Conservation (phyloP, 2,888 invertebrate species). For the Margaritifera margaritifera region DNA sequence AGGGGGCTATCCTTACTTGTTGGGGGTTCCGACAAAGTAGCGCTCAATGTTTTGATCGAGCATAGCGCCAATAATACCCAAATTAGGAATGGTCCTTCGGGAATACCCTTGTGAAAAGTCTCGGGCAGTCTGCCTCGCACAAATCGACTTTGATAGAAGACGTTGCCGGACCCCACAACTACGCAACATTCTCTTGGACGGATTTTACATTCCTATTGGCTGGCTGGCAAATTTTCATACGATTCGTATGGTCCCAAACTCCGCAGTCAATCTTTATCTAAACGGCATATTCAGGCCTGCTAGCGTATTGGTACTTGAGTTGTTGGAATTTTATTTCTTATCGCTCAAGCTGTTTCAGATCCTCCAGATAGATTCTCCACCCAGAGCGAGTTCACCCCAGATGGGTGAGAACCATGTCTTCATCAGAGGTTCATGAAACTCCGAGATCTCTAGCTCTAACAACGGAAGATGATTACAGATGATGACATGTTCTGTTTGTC, state of each 20-base stretch:
- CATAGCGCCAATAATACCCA: constrained; percentile 27
- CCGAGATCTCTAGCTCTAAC: too few species aligned
- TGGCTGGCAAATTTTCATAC: constrained; percentile 20
- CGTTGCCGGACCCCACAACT: too few species aligned
- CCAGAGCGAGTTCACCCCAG: too few species aligned
- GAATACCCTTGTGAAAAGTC: constrained; percentile 19
- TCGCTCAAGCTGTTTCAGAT: too few species aligned
- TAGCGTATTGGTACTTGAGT: too few species aligned
- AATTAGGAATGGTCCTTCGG: constrained; percentile 23
- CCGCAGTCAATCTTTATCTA: constrained; percentile 20
- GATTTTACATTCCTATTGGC: constrained; percentile 22
- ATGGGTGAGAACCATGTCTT: too few species aligned
- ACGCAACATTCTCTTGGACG: too few species aligned
- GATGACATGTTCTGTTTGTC: too few species aligned
- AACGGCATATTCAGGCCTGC: neutral
- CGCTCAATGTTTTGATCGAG: constrained; percentile 19
- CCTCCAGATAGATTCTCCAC: too few species aligned
- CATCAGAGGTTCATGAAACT: too few species aligned
- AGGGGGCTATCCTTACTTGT: constrained; percentile 3
- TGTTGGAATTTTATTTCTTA: too few species aligned
- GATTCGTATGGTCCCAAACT: constrained; percentile 19
- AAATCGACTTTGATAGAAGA: constrained; percentile 21
- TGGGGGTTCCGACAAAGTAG: constrained; percentile 14
- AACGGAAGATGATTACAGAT: too few species aligned
- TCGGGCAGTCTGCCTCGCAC: constrained; percentile 23